Base-by-base conservation (phyloP, 1,140 invertebrate species). In the Drosophila paulistorum region DNA sequence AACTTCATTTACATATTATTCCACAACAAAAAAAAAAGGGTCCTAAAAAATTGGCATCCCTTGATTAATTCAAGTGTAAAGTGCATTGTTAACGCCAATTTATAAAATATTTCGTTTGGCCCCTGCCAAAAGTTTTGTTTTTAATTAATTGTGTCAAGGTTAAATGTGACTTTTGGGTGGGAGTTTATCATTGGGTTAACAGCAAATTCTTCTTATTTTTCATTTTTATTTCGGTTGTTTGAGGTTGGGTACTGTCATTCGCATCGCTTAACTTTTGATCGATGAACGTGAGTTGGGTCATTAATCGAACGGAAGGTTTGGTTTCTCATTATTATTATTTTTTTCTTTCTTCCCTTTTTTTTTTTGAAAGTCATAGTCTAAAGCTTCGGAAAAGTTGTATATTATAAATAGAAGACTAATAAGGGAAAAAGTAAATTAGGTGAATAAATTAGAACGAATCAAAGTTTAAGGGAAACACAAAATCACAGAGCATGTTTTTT, bases 11-110 rank as follows among this genome's bases (percentile, higher is more conserved):
- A 67, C 63, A 79, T 60, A 42, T 48, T 66, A 0, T 41, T 13
- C 7, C 13, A 45, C 14, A 30, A 30, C 0, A 30, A 6, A 30
- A 30, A 30, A 6, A 30, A 7, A 20, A 23, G 42, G 13, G 6
- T 6, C 61, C 57, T 30, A 30, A 13, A 55, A 37, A 14, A 39
- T 64, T 48, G 42, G 30, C 42, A 54, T 55, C 45, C 51, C 17
- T 68, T 61, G 74, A 77, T 74, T 75, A 75, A 75, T 80, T 78
- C 71, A 78, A 80, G 75, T 78, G 78, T 78, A 66, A 80, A 78
- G 68, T 78, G 75, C 75, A 74, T 58, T 68, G 35, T 63, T 26
- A 51, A 51, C 45, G 45, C 9, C 7, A 51, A 51, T 20, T 51
- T 51, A 48, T 48, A 48, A 48, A 48, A 48, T 17, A 48, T n/a